A percentile compares a stretch with the other conserved stretches of the same genome.
These are phyloP conservation scores for Lasaia peninsularis DNA, from an alignment of 1,140 invertebrate genomes.

Conservation along the genomic window DNA sequence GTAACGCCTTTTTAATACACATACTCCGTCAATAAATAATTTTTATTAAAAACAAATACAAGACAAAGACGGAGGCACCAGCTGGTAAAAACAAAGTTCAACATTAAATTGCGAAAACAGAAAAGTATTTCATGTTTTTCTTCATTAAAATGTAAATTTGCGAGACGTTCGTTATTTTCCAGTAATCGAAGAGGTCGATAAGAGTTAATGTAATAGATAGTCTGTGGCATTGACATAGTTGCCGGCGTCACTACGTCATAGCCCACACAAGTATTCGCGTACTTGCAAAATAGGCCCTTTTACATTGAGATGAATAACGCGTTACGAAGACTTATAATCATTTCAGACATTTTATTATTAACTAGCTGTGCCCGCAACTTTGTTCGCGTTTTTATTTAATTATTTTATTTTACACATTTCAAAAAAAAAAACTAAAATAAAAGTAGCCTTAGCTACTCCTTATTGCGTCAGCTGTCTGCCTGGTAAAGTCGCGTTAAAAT, in stretches of 20 bases:
- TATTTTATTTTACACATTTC: too few species aligned
- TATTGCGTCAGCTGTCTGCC: too few species aligned
- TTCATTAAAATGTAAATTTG: conserved; percentile 24
- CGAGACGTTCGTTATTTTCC: conserved; percentile 41
- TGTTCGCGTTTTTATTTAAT: too few species aligned
- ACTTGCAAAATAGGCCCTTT: conserved; percentile 20
- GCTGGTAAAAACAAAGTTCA: neutral
- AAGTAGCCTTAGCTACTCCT: too few species aligned
- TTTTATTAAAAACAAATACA: too few species aligned
- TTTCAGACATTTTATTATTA: neutral
- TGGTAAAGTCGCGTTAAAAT: too few species aligned
- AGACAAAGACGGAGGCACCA: too few species aligned
- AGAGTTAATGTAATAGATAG: conserved; percentile 63
- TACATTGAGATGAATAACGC: conserved; percentile 9
- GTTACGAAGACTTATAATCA: neutral
- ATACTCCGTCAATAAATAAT: too few species aligned
- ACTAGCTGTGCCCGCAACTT: too few species aligned
- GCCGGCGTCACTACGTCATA: conserved; percentile 54
- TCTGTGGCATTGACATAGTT: conserved; percentile 70
- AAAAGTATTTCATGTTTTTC: conserved; percentile 17
- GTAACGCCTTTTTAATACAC: too few species aligned
- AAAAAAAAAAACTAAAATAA: too few species aligned
- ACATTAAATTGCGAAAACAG: conserved; percentile 6
- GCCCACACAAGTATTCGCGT: conserved; percentile 24
- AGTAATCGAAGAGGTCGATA: conserved; percentile 66